Base-by-base conservation (phyloP, 2,797 vertebrate species). In the Pachyuromys duprasi region DNA sequence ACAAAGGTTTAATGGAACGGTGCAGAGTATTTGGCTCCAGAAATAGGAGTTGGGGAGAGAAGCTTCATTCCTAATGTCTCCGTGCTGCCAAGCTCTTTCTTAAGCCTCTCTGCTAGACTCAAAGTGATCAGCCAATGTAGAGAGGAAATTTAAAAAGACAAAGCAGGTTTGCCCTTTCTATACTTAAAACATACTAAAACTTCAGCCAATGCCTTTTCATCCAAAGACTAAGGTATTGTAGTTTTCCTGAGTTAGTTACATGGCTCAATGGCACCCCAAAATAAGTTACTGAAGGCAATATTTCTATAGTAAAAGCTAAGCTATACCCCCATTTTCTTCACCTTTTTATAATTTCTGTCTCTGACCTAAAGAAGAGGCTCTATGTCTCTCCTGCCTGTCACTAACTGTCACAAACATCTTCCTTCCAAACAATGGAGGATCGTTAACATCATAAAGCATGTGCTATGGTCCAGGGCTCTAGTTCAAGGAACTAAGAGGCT, bases 281-380 rank as follows among this genome's bases (percentile, higher is more conserved):
- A 93, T 93, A 87, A 84, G 90, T 86, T 93, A 96, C 95, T 96
- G 8, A 7, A 92, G 20, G 36, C 22, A 90, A 80, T 86, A 89
- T 93, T 95, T 95, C 96, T 93, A 82, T 72, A 89, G 82, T 89
- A 91, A 97, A 97, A 67, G 42, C 80, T 95, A 91, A 92, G 36
- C 24, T 84, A 49, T 26, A 11, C 11, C 5, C 12, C 31, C 8
- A 45, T 89, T 76, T 62, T 31, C 36, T 42, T 24, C 70, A 62
- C 72, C 89, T 95, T 95, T 81, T 87, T 80, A 78, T 81, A 89
- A 89, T 75, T 94, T 93, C 31, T 75, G 9, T 84, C 28, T 92
- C n/a, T 80, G 72, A 86, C 72, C 90, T 84, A 75, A 79, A 90
- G 93, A 82, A 90, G 70, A 83, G 69, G 42, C 1, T 60, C 92